Conservation (phyloP, 2,113 vertebrate genomes). For the Terrapene triunguis region DNA sequence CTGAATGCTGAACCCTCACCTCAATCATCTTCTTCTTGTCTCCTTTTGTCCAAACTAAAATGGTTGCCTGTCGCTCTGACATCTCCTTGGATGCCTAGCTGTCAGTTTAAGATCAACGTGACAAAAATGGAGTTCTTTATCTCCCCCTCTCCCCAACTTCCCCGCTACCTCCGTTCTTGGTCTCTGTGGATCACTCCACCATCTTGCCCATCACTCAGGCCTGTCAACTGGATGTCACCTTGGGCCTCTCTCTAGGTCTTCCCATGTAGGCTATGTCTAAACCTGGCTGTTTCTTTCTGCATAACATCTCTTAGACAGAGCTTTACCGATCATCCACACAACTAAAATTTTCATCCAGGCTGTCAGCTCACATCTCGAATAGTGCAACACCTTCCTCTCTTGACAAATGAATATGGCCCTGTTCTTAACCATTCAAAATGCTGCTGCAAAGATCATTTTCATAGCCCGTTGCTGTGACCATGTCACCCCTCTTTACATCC, state of each 20-base stretch:
- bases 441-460: neutral
- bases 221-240: neutral
- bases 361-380: neutral
- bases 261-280: neutral
- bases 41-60: too few species aligned
- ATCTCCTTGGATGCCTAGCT: too few species aligned
- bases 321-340: neutral
- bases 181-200: neutral
- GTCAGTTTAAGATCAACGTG: too few species aligned
- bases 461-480: neutral
- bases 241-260: neutral
- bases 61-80: too few species aligned
- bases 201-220: neutral
- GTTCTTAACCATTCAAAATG: neutral
- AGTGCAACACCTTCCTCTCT: neutral
- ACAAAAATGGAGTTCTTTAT: neutral
- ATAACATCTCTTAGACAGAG: neutral
- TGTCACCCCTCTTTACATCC: neutral
- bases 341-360: neutral
- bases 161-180: neutral
- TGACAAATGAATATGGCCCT: neutral
- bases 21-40: too few species aligned
- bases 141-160: neutral
- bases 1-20: too few species aligned
- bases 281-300: neutral